Conservation (phyloP, 2,113 vertebrate genomes). For the Picathartes gymnocephalus region DNA sequence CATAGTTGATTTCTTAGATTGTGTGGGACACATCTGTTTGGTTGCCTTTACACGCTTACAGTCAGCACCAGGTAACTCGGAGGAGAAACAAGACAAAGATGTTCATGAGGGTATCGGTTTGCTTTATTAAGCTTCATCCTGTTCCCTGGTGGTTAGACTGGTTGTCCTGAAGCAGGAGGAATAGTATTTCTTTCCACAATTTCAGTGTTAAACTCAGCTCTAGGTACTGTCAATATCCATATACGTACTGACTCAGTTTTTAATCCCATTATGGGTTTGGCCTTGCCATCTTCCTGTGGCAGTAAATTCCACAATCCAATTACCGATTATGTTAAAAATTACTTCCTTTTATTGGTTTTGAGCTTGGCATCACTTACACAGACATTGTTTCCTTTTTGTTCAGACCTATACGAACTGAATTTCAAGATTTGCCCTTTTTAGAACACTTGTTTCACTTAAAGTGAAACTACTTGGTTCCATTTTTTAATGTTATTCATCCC, state of each 20-base stretch:
- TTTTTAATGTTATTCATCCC: not conserved
- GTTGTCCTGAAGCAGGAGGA: not conserved
- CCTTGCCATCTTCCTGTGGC: not conserved
- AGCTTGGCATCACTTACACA: not conserved
- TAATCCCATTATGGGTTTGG: constrained; percentile 42
- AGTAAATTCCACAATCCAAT: not conserved
- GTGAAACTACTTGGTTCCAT: not conserved
- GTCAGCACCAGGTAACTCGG: fast-evolving
- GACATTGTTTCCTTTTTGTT: not conserved
- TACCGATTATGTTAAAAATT: constrained; percentile 17
- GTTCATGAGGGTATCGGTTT: not conserved
- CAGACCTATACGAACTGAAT: not conserved
- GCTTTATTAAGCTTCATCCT: not conserved
- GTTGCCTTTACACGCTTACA: not conserved
- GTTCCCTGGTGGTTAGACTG: not conserved
- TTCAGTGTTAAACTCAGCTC: not conserved
- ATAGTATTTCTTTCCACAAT: not conserved
- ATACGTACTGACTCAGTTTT: not conserved
- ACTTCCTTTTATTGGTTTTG: constrained; percentile 6
- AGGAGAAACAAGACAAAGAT: not conserved
- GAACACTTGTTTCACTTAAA: not conserved
- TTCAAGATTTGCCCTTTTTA: not conserved
- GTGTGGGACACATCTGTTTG: not conserved
- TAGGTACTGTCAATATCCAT: not conserved
- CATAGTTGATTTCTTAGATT: not conserved